Evolutionary conservation across 2,113 vertebrate species (phyloP).

Genomic region (Fulica atra): DNA sequence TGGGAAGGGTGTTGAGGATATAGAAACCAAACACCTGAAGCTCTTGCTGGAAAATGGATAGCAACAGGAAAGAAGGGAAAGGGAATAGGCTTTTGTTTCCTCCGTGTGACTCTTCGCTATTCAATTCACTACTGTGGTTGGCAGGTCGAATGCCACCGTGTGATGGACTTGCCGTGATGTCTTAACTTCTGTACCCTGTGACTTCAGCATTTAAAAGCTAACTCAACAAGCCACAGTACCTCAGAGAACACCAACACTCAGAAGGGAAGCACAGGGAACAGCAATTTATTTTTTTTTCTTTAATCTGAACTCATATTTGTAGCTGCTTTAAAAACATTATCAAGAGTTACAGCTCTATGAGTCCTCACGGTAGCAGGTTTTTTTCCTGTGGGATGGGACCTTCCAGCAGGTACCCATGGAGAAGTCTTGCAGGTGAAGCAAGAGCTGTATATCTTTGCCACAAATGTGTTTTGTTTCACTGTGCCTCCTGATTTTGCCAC

Average conservation of each 20-base stretch:
- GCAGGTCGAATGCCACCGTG: accelerated
- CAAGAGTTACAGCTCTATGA: background rate
- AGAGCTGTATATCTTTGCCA: background rate
- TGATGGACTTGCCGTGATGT: background rate
- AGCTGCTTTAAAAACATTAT: background rate
- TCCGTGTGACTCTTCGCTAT: background rate
- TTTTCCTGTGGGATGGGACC: background rate
- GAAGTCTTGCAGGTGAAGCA: conserved; percentile 1
- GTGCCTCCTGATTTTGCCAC: background rate
- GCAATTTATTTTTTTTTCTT: background rate
- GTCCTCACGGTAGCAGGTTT: background rate
- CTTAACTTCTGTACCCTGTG: background rate
- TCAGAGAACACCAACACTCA: background rate
- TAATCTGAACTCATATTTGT: background rate
- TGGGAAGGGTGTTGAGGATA: background rate
- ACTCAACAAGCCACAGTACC: background rate
- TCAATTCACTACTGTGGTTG: accelerated
- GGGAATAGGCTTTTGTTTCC: background rate
- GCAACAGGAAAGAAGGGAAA: background rate
- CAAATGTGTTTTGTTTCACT: background rate
- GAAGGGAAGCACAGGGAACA: background rate
- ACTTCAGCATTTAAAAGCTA: background rate
- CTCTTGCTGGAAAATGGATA: background rate
- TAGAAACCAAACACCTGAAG: background rate
- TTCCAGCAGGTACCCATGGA: background rate